Evolutionary conservation across 1,140 invertebrate genomes (phyloP), one percentile per base, ranked within the genome.

Genomic region (Pogonomyrmex californicus): DNA sequence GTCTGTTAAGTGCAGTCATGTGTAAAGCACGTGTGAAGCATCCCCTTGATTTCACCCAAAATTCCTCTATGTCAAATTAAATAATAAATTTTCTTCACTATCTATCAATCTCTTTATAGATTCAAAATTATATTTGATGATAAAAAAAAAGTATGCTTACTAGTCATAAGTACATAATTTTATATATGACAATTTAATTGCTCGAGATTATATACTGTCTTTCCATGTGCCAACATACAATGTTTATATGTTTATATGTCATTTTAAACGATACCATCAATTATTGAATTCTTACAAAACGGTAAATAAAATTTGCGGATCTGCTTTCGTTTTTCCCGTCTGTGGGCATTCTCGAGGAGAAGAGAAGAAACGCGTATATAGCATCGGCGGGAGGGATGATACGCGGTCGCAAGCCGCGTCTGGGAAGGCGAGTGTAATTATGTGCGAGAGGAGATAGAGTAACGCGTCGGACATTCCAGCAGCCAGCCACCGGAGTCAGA

Each of bases 391-490:
- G 30, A 56, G 23, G 2, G 9, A 73, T 17, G 77, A 56, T 81
- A 68, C 77, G 54, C 76, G 30, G 33, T 49, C 30, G 71, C 56
- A 60, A 65, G 56, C 44, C 56, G 65, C 87, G 90, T 93, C 91
- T 93, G 91, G 91, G 85, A 93, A 93, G 92, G 90, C 91, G 91
- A 87, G 92, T 91, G 89, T 94, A 94, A 94, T 94, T 94, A 94
- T 92, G 92, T 93, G 91, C 86, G 92, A 92, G 92, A 89, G 92
- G 87, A 88, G 89, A 90, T 91, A 88, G 91, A 90, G 93, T 92
- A 94, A 93, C 93, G 92, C 93, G 91, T 94, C 92, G 93, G 91
- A 92, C 92, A 94, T 94, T 94, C 93, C 94, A 93, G 91, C 94
- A 81, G 77, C 63, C 77, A 94, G 93, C 93, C 90, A 93, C 92